phyloP scores from a whole-genome alignment of 2,113 vertebrate genomes.

The Verasper variegatus region DNA sequence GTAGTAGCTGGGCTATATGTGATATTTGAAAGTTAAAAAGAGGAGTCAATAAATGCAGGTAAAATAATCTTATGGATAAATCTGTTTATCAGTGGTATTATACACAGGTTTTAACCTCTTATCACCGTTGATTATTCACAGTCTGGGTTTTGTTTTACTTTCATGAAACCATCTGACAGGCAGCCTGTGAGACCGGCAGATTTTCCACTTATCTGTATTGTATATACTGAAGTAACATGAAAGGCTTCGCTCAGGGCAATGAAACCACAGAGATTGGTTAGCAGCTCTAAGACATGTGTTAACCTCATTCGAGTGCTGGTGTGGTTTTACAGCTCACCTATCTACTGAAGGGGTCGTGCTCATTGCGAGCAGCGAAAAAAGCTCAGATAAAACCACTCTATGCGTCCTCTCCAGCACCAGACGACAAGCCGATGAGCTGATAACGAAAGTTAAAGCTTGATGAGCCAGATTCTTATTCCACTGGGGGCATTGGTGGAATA shows the following conservation, averaged over 20 bases:
- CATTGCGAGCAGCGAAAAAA: neutral
- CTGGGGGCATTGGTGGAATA: too few relatives aligned
- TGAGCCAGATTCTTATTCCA: too few relatives aligned
- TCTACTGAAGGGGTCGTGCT: neutral
- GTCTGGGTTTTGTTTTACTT: neutral
- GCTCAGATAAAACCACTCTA: neutral
- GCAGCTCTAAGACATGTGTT: constrained; percentile 11
- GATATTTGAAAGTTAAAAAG: too few relatives aligned
- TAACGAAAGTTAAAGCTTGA: neutral
- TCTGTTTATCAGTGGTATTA: too few relatives aligned
- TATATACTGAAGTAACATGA: constrained; percentile 5
- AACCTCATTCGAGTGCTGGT: constrained; percentile 2
- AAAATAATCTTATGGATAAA: too few relatives aligned
- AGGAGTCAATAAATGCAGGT: too few relatives aligned
- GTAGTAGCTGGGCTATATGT: too few relatives aligned
- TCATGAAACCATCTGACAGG: neutral
- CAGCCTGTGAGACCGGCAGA: too few relatives aligned
- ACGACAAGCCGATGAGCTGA: too few relatives aligned
- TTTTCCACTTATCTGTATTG: neutral
- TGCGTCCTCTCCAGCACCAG: too few relatives aligned
- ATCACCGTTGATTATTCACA: neutral
- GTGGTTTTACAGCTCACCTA: constrained; percentile 13
- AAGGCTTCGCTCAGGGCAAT: neutral
- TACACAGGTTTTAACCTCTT: too few relatives aligned
- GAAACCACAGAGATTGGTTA: constrained; percentile 38